A percentile compares a stretch with the other conserved stretches of the same genome.
phyloP scores from a whole-genome alignment of 2,113 vertebrate genomes.

The Micromys minutus region DNA sequence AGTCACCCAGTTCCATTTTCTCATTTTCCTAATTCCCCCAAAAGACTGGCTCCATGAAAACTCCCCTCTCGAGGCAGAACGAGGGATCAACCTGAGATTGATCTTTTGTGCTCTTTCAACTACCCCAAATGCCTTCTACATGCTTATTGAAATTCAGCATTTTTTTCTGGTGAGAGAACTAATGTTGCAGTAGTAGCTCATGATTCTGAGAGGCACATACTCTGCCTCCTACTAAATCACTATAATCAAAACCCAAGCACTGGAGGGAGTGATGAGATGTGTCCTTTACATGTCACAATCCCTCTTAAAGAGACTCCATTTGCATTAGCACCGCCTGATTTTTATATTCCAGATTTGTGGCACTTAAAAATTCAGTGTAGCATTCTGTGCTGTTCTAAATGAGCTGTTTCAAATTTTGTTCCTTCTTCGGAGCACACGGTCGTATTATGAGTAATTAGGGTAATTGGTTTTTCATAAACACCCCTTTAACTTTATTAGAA shows the following conservation, averaged over 20 bases:
- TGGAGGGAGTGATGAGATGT: neutral
- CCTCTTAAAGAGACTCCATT: slow-evolving; percentile 15
- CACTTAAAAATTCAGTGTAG: slow-evolving; percentile 57
- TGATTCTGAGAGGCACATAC: slow-evolving; percentile 4
- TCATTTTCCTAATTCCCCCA: neutral
- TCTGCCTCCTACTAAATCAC: slow-evolving; percentile 27
- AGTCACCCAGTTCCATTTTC: neutral
- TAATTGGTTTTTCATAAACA: slow-evolving; percentile 77
- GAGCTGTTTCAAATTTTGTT: slow-evolving; percentile 66
- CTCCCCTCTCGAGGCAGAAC: neutral
- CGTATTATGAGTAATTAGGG: slow-evolving; percentile 72
- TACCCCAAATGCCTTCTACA: neutral
- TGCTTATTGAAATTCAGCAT: neutral
- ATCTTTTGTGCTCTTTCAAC: neutral
- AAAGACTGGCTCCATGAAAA: neutral
- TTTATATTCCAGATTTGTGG: slow-evolving; percentile 16
- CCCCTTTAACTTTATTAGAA: slow-evolving; percentile 68
- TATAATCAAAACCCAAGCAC: slow-evolving; percentile 15
- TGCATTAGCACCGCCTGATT: slow-evolving; percentile 56
- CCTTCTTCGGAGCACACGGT: slow-evolving; percentile 50
- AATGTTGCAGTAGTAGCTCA: neutral
- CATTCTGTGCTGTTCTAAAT: slow-evolving; percentile 59
- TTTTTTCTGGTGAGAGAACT: neutral
- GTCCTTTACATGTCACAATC: slow-evolving; percentile 3
- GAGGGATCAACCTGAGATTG: neutral